Conservation (phyloP, 2,888 invertebrate genomes). For the Mermis nigrescens region DNA sequence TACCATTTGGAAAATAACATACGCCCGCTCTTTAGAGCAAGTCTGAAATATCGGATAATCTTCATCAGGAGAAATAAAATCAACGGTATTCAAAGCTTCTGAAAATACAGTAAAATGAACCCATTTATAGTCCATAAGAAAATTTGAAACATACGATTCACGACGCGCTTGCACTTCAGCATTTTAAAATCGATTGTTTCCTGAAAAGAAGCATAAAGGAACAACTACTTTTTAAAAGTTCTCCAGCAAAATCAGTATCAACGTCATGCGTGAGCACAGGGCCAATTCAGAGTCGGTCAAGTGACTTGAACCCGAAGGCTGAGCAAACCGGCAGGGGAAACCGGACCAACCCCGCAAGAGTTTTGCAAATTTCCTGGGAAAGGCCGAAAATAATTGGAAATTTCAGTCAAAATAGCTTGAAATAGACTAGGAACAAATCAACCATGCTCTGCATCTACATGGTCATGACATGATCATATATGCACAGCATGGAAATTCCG, state of each 20-base stretch:
- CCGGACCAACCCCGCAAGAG: too few relatives aligned
- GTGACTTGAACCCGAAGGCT: neutral
- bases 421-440: too few relatives aligned
- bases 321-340: too few relatives aligned
- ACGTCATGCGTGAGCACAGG: too few relatives aligned
- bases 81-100: conserved; percentile 71
- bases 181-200: conserved; percentile 82
- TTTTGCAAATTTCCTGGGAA: too few relatives aligned
- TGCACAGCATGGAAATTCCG: too few relatives aligned
- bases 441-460: too few relatives aligned
- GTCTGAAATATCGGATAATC: conserved; percentile 80
- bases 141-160: conserved; percentile 47
- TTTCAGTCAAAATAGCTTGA: too few relatives aligned
- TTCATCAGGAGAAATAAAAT: conserved; percentile 70
- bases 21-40: conserved; percentile 55
- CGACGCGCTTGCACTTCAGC: conserved; percentile 53
- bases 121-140: neutral
- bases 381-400: too few relatives aligned
- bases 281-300: neutral
- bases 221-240: neutral
- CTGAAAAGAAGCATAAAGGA: conserved; percentile 23
- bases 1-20: conserved; percentile 65
- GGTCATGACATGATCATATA: too few relatives aligned
- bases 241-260: too few relatives aligned
- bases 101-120: conserved; percentile 27